These are phyloP conservation scores for Saguinus imperator DNA, from an alignment of 2,113 vertebrate genomes.

Conservation along the genomic window DNA sequence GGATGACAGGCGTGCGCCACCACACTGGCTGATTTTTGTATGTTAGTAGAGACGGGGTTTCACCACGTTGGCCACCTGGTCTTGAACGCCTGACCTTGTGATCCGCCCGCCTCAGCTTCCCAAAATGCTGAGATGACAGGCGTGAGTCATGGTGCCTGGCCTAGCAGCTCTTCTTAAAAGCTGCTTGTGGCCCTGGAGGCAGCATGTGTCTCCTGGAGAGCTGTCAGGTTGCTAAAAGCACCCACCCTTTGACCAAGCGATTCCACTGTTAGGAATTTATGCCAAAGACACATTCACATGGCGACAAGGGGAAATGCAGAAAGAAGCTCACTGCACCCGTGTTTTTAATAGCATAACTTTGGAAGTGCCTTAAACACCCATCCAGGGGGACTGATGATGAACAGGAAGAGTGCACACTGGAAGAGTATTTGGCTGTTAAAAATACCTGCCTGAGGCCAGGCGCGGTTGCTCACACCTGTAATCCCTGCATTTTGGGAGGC, in stretches of 20 bases:
- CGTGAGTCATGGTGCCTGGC: no score
- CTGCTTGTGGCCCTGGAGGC: background rate
- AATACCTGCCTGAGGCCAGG: background rate
- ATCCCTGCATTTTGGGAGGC: background rate
- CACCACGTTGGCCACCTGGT: no score
- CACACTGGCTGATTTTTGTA: no score
- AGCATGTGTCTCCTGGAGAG: background rate
- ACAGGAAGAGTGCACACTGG: background rate
- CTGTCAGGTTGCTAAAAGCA: background rate
- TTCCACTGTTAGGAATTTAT: conserved; percentile 15
- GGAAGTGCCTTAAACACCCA: background rate
- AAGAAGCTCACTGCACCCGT: background rate
- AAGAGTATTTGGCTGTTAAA: no score
- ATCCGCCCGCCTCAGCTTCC: no score
- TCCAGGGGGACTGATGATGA: background rate
- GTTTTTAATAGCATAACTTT: background rate
- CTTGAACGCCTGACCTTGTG: no score
- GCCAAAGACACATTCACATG: background rate
- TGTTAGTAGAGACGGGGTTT: no score
- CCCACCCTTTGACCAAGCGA: background rate
- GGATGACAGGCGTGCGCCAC: no score
- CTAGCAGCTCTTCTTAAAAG: background rate
- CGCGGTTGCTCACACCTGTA: background rate
- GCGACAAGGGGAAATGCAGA: background rate
- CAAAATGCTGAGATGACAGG: no score